Evolutionary conservation across 1,140 invertebrate species (phyloP), one percentile per base, ranked within the genome.

Genomic region (Drosophila melanica): DNA sequence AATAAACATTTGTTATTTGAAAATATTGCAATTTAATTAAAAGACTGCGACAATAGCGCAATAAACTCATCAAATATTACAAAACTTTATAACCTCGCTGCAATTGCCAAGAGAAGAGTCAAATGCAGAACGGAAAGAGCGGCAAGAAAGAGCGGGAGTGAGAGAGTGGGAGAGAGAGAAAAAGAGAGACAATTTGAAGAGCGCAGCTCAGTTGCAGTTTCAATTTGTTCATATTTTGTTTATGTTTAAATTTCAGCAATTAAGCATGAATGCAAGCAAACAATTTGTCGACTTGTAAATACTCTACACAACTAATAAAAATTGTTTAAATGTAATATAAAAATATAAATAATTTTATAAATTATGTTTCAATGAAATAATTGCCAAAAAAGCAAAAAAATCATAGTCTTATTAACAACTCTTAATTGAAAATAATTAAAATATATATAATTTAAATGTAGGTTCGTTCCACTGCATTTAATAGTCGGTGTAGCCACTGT

Each of bases 21-120:
- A 60, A 48, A 33, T 50, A 44, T 48, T 60, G 57, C 70, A 66
- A 44, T 65, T 60, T 54, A 53, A 55, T 65, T 59, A 14, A 63
- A 58, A 68, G 42, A 70, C 59, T 20, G 44, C 47, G 37, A 53
- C 63, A 53, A 18, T 53, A 67, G 63, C 78, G 62, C 73, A 67
- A 73, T 48, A 76, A 76, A 73, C 74, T 48, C 63, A 81, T 77
- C 53, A 77, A 67, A 48, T 78, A 73, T 81, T 81, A 62, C 78
- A 81, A 81, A 76, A 81, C 54, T 51, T 37, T 51, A 63, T 81
- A 81, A 77, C 78, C 78, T 81, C 78, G 78, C 54, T 72, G 73
- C 67, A 73, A 77, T 68, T 81, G 73, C 59, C 67, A 39, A 41
- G 27, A 59, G 27, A 37, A 16, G n/a, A 20, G 39, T 39, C 3